phyloP scores from a whole-genome alignment of 2,797 vertebrate genomes.

The Muraenolepis orangiensis region DNA sequence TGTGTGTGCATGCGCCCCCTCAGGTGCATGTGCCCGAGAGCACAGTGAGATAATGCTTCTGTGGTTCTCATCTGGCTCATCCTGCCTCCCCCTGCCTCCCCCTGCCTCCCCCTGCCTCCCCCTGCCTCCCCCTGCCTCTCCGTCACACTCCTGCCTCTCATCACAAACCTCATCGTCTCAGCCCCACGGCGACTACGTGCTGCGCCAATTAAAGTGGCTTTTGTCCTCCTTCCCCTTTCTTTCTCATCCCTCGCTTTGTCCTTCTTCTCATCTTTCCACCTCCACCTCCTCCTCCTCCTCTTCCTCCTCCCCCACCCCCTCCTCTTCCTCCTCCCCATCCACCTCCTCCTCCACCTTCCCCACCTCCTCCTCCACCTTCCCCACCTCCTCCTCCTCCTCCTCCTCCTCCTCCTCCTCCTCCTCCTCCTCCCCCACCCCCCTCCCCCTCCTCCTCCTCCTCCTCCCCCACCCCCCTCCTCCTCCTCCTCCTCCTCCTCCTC shows the following conservation, averaged over 20 bases:
- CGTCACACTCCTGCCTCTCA: conserved; percentile 76
- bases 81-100: conserved; percentile 72
- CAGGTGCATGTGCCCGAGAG: conserved; percentile 37
- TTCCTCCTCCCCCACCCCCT: conserved; percentile 59
- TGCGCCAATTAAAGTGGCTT: conserved; percentile 73
- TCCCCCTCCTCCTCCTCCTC: conserved; percentile 27
- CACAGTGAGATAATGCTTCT: conserved; percentile 64
- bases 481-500: conserved; percentile 13
- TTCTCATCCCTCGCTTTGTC: conserved; percentile 53
- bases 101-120: conserved; percentile 73
- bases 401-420: too few species aligned
- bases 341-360: neutral
- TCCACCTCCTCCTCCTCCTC: conserved; percentile 30
- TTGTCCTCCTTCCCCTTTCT: conserved; percentile 63
- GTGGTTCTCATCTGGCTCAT: conserved; percentile 71
- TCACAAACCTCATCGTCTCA: conserved; percentile 80
- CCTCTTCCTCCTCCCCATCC: conserved; percentile 53
- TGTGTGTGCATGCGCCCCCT: conserved; percentile 29
- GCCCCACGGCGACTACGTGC: conserved; percentile 75
- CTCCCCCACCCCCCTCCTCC: conserved; percentile 35
- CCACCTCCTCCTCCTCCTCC: conserved; percentile 31
- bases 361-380: conserved; percentile 31
- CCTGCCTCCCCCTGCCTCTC: conserved; percentile 75
- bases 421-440: too few species aligned
- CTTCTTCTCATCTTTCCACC: neutral